These are phyloP conservation scores for Malurus splendens DNA, from an alignment of 2,797 vertebrate genomes.

Conservation along the genomic window DNA sequence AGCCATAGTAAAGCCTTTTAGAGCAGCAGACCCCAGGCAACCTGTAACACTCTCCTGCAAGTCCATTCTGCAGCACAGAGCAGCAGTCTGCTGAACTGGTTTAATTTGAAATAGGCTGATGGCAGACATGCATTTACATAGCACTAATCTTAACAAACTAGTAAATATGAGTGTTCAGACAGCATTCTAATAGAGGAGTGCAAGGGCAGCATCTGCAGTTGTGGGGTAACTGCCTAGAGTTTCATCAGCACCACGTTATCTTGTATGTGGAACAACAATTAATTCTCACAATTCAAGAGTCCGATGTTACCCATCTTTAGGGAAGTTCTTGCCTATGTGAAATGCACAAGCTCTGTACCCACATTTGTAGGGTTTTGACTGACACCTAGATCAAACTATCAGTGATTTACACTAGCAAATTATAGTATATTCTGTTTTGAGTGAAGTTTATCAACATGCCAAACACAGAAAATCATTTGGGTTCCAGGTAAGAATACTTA, in stretches of 20 bases:
- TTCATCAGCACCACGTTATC: background rate
- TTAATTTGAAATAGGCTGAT: background rate
- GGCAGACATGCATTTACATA: background rate
- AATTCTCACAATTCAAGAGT: background rate
- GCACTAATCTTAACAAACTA: background rate
- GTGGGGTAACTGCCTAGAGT: background rate
- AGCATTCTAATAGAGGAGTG: background rate
- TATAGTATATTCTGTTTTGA: background rate
- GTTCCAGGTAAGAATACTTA: background rate
- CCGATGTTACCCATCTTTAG: background rate
- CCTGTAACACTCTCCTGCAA: background rate
- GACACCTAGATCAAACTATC: background rate
- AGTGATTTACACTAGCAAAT: background rate
- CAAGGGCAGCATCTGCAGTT: background rate
- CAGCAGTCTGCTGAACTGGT: background rate
- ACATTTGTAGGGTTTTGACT: background rate
- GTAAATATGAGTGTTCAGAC: background rate
- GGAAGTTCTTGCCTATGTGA: background rate
- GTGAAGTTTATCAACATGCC: background rate
- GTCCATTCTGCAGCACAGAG: background rate
- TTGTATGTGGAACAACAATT: background rate
- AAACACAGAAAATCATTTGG: background rate
- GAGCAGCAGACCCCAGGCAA: conserved; percentile 1
- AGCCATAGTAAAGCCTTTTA: background rate
- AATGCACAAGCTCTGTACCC: background rate